Conservation (phyloP, 2,113 vertebrate species). For the Bathybates hornii region DNA sequence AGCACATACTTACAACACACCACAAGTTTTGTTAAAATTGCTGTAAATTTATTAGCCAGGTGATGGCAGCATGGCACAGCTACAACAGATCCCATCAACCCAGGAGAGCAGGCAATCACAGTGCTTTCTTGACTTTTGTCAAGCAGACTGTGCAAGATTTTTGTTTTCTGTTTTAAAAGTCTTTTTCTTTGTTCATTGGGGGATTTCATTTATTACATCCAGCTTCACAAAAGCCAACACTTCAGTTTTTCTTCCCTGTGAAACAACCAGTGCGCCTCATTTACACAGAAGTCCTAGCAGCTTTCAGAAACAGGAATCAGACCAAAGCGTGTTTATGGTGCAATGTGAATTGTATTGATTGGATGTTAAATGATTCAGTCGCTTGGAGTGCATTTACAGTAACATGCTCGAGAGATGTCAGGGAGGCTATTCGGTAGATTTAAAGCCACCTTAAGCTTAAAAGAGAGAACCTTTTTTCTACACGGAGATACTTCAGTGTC, state of each 20-base stretch:
- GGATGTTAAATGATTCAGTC: slow-evolving; percentile 68
- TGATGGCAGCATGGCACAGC: slow-evolving; percentile 71
- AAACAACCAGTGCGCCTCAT: background rate
- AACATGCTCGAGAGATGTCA: slow-evolving; percentile 61
- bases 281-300: background rate
- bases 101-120: background rate
- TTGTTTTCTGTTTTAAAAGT: background rate
- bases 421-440: slow-evolving; percentile 50
- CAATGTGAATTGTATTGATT: slow-evolving; percentile 58
- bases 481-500: background rate
- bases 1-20: background rate
- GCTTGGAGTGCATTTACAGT: slow-evolving; percentile 68
- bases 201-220: background rate
- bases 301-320: slow-evolving; percentile 6
- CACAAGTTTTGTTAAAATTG: background rate
- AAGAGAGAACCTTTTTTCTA: slow-evolving; percentile 16
- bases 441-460: slow-evolving; percentile 49
- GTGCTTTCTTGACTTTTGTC: background rate
- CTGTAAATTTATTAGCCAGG: slow-evolving; percentile 41
- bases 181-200: background rate
- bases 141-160: background rate
- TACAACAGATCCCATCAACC: slow-evolving; percentile 2
- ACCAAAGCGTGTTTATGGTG: slow-evolving; percentile 39
- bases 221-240: background rate
- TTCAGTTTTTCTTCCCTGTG: background rate